A percentile compares a stretch with the other conserved stretches of the same genome.
These are phyloP conservation scores for Nebria brevicollis DNA, from an alignment of 2,888 invertebrate species.

Conservation along the genomic window DNA sequence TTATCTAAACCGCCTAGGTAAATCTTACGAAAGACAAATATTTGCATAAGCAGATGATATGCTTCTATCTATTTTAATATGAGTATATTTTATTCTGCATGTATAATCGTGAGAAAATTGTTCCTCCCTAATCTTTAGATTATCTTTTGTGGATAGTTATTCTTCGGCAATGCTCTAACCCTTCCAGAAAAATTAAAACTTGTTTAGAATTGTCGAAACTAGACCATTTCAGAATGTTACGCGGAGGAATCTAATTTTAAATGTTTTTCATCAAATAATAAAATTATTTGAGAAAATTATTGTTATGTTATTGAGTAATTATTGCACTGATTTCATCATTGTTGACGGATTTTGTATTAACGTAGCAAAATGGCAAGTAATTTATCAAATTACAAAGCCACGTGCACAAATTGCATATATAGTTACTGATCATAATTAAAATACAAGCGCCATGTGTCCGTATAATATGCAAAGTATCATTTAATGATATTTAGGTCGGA, in stretches of 20 bases:
- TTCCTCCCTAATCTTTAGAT: not conserved
- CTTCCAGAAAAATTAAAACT: not conserved
- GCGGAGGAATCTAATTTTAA: too few species aligned
- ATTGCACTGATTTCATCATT: too few species aligned
- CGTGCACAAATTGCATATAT: not conserved
- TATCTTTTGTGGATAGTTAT: not conserved
- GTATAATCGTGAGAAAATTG: not conserved
- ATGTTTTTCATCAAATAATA: too few species aligned
- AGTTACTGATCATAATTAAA: not conserved
- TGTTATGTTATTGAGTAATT: too few species aligned
- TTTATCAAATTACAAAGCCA: not conserved
- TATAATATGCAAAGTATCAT: not conserved
- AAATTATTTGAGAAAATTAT: too few species aligned
- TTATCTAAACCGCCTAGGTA: not conserved
- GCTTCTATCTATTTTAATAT: not conserved
- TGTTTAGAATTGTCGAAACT: not conserved
- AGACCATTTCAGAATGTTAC: too few species aligned
- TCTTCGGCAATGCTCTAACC: not conserved
- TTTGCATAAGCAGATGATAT: constrained; percentile 1
- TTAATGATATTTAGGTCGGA: constrained; percentile 30
- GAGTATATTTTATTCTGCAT: not conserved
- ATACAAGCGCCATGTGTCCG: not conserved
- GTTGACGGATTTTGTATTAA: not conserved
- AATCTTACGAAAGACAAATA: not conserved
- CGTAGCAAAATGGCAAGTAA: not conserved